Evolutionary conservation across 2,888 invertebrate genomes (phyloP).

Genomic region (Sylvicola fuscatus): DNA sequence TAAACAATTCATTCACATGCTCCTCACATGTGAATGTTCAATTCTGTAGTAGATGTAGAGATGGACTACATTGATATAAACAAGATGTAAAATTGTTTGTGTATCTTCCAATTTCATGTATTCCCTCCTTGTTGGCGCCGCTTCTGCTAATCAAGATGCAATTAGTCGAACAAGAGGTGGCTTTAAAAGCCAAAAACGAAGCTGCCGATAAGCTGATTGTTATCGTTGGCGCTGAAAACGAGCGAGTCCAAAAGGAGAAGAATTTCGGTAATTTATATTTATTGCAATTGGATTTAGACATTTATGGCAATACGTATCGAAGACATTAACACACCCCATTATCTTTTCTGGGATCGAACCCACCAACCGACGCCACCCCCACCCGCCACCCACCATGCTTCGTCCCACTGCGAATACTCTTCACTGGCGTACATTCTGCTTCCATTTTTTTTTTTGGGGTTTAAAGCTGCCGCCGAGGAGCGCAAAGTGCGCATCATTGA

Average conservation of each 20-base stretch:
- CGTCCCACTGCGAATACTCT: too few relatives aligned
- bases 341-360: too few relatives aligned
- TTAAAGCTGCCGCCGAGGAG: slow-evolving; percentile 60
- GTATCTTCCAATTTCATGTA: too few relatives aligned
- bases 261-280: slow-evolving; percentile 33
- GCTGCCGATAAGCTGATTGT: slow-evolving; percentile 77
- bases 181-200: slow-evolving; percentile 71
- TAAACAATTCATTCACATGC: too few relatives aligned
- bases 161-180: slow-evolving; percentile 52
- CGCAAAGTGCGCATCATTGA: slow-evolving; percentile 78
- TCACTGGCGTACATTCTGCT: background rate
- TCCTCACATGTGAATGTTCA: too few relatives aligned
- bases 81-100: too few relatives aligned
- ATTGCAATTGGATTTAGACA: background rate
- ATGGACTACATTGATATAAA: too few relatives aligned
- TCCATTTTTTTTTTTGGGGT: slow-evolving; percentile 3
- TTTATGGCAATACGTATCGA: background rate
- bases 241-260: slow-evolving; percentile 78
- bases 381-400: too few relatives aligned
- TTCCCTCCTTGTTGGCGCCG: too few relatives aligned
- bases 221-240: slow-evolving; percentile 77
- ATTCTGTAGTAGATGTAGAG: too few relatives aligned
- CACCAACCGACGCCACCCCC: too few relatives aligned
- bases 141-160: background rate
- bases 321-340: too few relatives aligned